A percentile compares a stretch with the other conserved stretches of the same genome.
These are phyloP conservation scores for Apodemus sylvaticus DNA, from an alignment of 2,113 vertebrate species.

Conservation along the genomic window DNA sequence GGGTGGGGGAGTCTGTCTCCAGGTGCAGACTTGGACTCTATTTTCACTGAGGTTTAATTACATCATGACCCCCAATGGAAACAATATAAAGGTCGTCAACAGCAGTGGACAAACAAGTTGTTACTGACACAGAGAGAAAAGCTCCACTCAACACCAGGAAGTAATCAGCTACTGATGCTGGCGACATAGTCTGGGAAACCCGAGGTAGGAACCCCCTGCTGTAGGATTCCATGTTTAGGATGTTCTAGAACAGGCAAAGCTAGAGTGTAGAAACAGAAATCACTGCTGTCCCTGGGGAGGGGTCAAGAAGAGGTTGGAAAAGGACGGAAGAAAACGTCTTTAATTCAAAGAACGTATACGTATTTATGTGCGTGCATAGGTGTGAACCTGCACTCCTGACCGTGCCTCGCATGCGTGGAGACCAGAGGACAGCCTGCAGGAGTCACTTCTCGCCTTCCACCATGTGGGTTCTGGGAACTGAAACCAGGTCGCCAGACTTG, in stretches of 20 bases:
- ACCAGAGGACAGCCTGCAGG: not conserved
- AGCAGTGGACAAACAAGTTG: not conserved
- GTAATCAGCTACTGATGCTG: not conserved
- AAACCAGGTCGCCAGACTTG: not conserved
- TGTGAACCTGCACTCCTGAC: no score
- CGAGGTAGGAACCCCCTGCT: not conserved
- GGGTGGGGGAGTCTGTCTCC: not conserved
- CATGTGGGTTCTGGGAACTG: not conserved
- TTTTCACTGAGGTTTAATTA: not conserved
- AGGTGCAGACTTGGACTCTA: not conserved
- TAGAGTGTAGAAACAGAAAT: not conserved
- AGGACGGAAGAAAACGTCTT: not conserved
- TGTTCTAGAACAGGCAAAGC: constrained; percentile 18
- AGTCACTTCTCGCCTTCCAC: no score
- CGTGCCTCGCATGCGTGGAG: not conserved
- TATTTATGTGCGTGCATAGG: not conserved
- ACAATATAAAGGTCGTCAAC: not conserved
- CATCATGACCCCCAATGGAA: not conserved
- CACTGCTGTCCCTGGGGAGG: not conserved
- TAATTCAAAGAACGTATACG: not conserved
- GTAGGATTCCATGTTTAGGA: not conserved
- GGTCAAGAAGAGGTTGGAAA: not conserved
- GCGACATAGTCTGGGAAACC: not conserved
- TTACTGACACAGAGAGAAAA: not conserved
- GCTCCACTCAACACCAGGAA: not conserved